Percentiles rank a stretch among this genome's conserved stretches.
These are phyloP conservation scores for Ostrea denselamellosa DNA, from an alignment of 1,140 invertebrate species.

Conservation along the genomic window DNA sequence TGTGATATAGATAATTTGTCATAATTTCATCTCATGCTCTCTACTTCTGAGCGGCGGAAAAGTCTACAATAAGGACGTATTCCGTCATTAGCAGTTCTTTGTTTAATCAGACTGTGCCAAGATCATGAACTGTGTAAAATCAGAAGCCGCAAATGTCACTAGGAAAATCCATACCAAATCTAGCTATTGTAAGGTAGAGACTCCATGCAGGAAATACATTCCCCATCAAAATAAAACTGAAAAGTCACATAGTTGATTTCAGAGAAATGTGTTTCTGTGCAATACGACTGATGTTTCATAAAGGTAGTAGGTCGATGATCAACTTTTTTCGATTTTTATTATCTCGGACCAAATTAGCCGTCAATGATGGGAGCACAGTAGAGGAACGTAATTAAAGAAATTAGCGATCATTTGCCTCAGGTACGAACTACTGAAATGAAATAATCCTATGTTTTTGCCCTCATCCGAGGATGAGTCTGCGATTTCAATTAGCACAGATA, in stretches of 20 bases:
- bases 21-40: too few relatives aligned
- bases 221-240: not conserved
- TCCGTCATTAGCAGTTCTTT: not conserved
- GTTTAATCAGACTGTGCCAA: constrained; percentile 23
- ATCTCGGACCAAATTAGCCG: not conserved
- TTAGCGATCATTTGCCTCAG: constrained; percentile 10
- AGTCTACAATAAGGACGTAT: too few relatives aligned
- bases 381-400: constrained; percentile 36
- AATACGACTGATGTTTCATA: constrained; percentile 1
- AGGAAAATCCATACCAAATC: not conserved
- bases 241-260: not conserved
- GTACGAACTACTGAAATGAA: not conserved
- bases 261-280: not conserved
- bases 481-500: not conserved
- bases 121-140: not conserved
- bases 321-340: constrained; percentile 21
- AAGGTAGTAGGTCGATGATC: constrained; percentile 18
- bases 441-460: not conserved
- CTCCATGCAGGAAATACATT: not conserved
- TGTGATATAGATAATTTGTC: too few relatives aligned
- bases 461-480: not conserved
- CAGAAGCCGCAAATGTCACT: constrained; percentile 4
- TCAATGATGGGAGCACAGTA: not conserved
- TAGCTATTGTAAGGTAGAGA: not conserved
- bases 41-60: too few relatives aligned